phyloP scores from a whole-genome alignment of 2,888 invertebrate genomes.

The Deroplatys truncata region DNA sequence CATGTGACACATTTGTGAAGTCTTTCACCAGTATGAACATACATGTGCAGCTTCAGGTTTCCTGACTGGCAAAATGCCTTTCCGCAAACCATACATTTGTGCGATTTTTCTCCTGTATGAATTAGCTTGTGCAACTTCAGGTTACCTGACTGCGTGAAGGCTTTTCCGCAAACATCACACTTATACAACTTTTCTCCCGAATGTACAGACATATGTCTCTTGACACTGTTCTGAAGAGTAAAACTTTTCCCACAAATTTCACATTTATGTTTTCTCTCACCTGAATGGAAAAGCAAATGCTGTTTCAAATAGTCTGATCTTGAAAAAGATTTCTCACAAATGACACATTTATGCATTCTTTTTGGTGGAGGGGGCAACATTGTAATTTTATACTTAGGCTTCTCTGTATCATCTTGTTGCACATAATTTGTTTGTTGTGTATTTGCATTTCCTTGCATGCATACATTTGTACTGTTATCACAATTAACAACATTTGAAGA shows the following conservation, averaged over 20 bases:
- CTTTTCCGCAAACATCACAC: background rate
- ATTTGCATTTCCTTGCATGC: background rate
- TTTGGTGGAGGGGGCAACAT: background rate
- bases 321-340: background rate
- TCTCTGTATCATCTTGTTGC: background rate
- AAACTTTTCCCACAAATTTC: background rate
- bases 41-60: background rate
- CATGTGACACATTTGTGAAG: background rate
- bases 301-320: background rate
- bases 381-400: background rate
- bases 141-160: background rate
- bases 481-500: background rate
- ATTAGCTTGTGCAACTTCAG: background rate
- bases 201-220: background rate
- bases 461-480: background rate
- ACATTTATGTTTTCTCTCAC: background rate
- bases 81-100: conserved; percentile 1
- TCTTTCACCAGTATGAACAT: conserved; percentile 1
- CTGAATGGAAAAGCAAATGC: background rate
- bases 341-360: background rate
- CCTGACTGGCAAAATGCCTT: background rate
- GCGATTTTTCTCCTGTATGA: conserved; percentile 7
- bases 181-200: background rate
- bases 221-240: background rate
- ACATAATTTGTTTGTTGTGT: background rate